Conservation (phyloP, 92 coral and sea anemone species). For the Zoanthus solanderi region DNA sequence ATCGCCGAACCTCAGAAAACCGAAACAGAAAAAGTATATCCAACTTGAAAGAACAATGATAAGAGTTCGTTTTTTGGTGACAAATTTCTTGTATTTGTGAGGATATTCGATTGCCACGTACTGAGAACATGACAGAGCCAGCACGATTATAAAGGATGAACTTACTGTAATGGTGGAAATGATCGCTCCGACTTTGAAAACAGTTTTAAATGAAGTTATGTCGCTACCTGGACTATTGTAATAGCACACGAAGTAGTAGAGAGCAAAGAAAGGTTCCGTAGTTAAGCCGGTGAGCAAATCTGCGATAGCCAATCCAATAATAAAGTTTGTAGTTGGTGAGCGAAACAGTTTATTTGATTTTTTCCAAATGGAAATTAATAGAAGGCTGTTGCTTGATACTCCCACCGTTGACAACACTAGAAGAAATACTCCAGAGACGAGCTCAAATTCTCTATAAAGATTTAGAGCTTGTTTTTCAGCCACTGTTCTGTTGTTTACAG, state of each 20-base stretch:
- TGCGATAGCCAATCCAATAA: conserved; percentile 39
- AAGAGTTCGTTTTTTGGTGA: conserved; percentile 35
- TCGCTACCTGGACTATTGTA: conserved; percentile 2
- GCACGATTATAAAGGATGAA: conserved; percentile 28
- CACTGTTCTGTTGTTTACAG: background rate
- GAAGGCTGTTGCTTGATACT: conserved; percentile 41
- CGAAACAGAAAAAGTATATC: conserved; percentile 43
- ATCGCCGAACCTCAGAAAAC: conserved; percentile 24
- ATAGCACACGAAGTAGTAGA: conserved; percentile 37
- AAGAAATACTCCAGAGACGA: conserved; percentile 32
- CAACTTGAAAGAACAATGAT: conserved; percentile 26
- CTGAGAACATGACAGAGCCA: conserved; percentile 35
- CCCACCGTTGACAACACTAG: conserved; percentile 35
- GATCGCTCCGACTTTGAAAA: conserved; percentile 35
- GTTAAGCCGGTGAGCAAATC: conserved; percentile 44
- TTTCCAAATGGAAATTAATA: conserved; percentile 44
- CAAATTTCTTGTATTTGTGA: conserved; percentile 37
- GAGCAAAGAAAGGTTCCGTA: conserved; percentile 35
- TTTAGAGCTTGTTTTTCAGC: conserved; percentile 24
- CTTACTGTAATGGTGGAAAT: conserved; percentile 43
- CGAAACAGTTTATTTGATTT: conserved; percentile 29
- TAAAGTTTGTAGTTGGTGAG: conserved; percentile 40
- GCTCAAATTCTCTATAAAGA: conserved; percentile 22
- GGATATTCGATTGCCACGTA: conserved; percentile 44
- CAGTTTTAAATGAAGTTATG: conserved; percentile 20